Evolutionary conservation across 1,140 invertebrate genomes (phyloP), one percentile per base, ranked within the genome.

Genomic region (Ephestia elutella): DNA sequence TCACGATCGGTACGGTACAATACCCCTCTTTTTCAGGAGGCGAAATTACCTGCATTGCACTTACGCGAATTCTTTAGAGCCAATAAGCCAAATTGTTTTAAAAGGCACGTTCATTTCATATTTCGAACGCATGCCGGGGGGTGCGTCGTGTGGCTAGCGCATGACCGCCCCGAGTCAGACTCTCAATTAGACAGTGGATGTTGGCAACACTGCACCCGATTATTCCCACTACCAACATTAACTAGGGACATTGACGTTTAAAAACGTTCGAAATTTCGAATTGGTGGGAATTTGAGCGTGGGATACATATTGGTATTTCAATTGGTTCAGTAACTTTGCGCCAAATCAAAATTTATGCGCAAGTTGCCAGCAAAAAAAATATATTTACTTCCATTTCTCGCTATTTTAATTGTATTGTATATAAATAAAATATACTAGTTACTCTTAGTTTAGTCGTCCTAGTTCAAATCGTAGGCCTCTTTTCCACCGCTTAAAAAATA

Each of bases 141-240:
- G 69, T 63, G 49, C 50, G 57, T 74, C 72, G 76, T 79, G 74
- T 66, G 57, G 66, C 63, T 72, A 70, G 70, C 58, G 74, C 78
- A 80, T 80, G 80, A 82, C 73, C 57, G 80, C 80, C 80, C 49
- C 59, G 62, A 75, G 80, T 78, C 77, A 75, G 65, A 59, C 68
- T 59, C 69, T 64, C 71, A 77, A 77, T 73, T 76, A 73, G 63
- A 53, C 50, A 53, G 21, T 25, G 20, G 20, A 64, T 53, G 67
- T 61, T 64, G 65, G 64, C 58, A 63, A 56, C 57, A 62, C 25
- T 56, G 55, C 54, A 60, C 49, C 50, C 20, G 20, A 25, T 53
- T 20, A 53, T 50, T 53, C 8, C 20, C 50, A 25, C 19, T 25
- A 53, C 50, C 50, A 53, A 53, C 50, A 53, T 53, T 53, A 53